phyloP scores from a whole-genome alignment of 2,113 vertebrate species.

The Equus quagga region DNA sequence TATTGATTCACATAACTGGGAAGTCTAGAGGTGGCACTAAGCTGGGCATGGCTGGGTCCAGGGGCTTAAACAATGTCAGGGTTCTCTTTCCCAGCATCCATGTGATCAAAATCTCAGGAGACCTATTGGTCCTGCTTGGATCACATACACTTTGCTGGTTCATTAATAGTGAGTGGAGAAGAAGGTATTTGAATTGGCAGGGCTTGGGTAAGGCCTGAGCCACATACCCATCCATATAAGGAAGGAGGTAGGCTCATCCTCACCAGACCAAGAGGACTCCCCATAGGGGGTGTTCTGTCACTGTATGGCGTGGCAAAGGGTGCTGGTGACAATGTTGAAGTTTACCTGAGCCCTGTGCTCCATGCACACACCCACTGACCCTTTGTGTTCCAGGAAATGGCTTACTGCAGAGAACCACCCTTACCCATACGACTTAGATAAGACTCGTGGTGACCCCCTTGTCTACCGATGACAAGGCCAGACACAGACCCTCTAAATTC shows the following conservation, averaged over 20 bases:
- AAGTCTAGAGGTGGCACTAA: not conserved
- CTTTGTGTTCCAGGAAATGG: not conserved
- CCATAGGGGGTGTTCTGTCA: not conserved
- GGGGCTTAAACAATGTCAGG: not conserved
- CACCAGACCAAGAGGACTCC: not conserved
- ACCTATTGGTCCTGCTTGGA: not conserved
- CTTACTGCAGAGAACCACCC: not conserved
- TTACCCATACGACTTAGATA: not conserved
- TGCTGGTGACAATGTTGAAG: not conserved
- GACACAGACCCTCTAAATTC: not conserved
- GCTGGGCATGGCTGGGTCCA: not conserved
- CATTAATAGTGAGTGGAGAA: not conserved
- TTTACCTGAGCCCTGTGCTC: not conserved
- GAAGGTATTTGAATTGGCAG: not conserved
- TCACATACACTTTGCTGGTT: not conserved
- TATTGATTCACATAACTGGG: not conserved
- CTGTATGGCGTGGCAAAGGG: not conserved
- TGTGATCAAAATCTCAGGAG: not conserved
- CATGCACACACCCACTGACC: not conserved
- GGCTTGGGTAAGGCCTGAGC: not conserved
- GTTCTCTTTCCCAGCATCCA: not conserved
- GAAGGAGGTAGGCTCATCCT: not conserved
- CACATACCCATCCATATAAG: not conserved
- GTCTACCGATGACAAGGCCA: not conserved
- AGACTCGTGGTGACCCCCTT: not conserved